Conservation (phyloP, 1,140 invertebrate genomes). For the Drosophila carrolli region DNA sequence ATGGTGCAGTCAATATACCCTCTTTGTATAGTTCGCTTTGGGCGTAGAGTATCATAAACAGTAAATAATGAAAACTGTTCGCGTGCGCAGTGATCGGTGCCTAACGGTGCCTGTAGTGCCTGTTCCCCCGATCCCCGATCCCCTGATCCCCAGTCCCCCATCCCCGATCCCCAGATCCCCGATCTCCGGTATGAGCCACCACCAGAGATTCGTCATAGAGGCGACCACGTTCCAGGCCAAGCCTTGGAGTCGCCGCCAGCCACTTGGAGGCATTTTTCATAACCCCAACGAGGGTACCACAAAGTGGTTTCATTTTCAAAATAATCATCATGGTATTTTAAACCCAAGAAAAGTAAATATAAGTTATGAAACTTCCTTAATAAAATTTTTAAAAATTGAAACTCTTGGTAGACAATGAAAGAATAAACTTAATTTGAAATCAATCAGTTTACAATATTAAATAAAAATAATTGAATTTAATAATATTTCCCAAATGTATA, state of each 20-base stretch:
- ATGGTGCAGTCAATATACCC: neutral
- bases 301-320: constrained; percentile 29
- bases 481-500: too few relatives aligned
- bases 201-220: constrained; percentile 72
- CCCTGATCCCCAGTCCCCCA: neutral
- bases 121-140: neutral
- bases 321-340: too few relatives aligned
- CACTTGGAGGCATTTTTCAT: constrained; percentile 37
- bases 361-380: too few relatives aligned
- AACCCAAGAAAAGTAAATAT: too few relatives aligned
- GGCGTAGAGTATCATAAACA: constrained; percentile 47
- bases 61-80: constrained; percentile 72
- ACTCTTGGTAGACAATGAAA: too few relatives aligned
- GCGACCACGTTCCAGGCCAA: constrained; percentile 59
- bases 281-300: constrained; percentile 31
- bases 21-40: neutral
- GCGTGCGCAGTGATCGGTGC: constrained; percentile 64
- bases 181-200: constrained; percentile 4
- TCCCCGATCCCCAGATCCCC: neutral
- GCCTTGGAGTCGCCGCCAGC: constrained; percentile 54
- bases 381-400: too few relatives aligned
- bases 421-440: too few relatives aligned
- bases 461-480: too few relatives aligned
- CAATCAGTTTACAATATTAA: too few relatives aligned
- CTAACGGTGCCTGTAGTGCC: constrained; percentile 74